Evolutionary conservation across 2,888 invertebrate species (phyloP).

Genomic region (Andrena fulva): DNA sequence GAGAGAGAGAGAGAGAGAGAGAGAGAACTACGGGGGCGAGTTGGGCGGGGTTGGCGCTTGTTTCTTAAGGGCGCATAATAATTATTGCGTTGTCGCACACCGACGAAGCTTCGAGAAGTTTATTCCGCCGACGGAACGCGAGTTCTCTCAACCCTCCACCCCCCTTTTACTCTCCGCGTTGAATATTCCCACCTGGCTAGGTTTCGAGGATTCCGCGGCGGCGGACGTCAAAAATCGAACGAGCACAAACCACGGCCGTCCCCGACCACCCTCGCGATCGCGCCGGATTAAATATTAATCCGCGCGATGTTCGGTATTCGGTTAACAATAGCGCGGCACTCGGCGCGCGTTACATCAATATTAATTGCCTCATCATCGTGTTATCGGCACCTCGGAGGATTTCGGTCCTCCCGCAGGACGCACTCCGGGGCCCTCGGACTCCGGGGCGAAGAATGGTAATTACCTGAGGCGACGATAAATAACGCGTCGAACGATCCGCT

Average conservation of each 20-base stretch:
- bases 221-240: slow-evolving; percentile 61
- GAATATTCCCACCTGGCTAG: slow-evolving; percentile 50
- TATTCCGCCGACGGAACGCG: slow-evolving; percentile 41
- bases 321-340: slow-evolving; percentile 56
- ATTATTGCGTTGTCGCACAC: slow-evolving; percentile 58
- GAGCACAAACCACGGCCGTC: slow-evolving; percentile 41
- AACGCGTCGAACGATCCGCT: neutral
- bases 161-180: slow-evolving; percentile 19
- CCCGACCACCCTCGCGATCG: slow-evolving; percentile 23
- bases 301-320: slow-evolving; percentile 50
- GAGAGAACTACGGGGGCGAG: neutral
- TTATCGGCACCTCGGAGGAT: slow-evolving; percentile 66
- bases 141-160: neutral
- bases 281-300: slow-evolving; percentile 63
- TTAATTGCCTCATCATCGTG: slow-evolving; percentile 69
- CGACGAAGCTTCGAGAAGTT: slow-evolving; percentile 41
- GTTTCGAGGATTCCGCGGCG: slow-evolving; percentile 51
- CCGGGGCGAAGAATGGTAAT: slow-evolving; percentile 28
- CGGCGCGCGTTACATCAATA: slow-evolving; percentile 62
- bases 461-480: slow-evolving; percentile 23
- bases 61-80: slow-evolving; percentile 68
- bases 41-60: slow-evolving; percentile 31
- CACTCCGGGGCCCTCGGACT: neutral
- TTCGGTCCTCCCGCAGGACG: slow-evolving; percentile 31
- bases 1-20: neutral